A percentile compares a stretch with the other conserved stretches of the same genome.
These are phyloP conservation scores for Leptodactylus fuscus DNA, from an alignment of 2,113 vertebrate genomes.

Conservation along the genomic window DNA sequence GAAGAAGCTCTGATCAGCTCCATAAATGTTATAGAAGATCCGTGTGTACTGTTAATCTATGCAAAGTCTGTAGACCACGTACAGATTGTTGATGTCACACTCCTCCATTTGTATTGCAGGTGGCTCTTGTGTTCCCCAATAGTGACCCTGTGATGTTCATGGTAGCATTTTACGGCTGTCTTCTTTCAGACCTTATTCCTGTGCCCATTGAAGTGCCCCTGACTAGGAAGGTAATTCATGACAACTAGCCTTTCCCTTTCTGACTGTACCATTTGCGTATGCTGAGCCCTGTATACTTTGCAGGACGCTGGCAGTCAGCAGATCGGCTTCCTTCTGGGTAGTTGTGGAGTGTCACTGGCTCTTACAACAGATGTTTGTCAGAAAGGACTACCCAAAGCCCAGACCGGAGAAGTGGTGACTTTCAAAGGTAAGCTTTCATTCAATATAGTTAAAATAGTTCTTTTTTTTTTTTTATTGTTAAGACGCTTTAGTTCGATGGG, in stretches of 20 bases:
- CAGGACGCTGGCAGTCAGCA: slow-evolving; percentile 96
- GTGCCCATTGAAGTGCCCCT: slow-evolving; percentile 96
- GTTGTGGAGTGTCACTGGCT: slow-evolving; percentile 91
- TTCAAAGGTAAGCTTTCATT: no score
- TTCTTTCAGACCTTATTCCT: slow-evolving; percentile 92
- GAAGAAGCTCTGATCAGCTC: no score
- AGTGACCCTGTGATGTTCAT: slow-evolving; percentile 96
- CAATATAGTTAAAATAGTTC: no score
- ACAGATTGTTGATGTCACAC: neutral
- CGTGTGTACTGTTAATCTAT: no score
- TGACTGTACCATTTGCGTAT: neutral
- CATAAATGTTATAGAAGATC: no score
- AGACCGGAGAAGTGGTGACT: slow-evolving; percentile 89
- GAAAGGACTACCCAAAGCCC: slow-evolving; percentile 95
- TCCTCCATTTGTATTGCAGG: slow-evolving; percentile 72
- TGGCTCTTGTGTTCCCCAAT: slow-evolving; percentile 95
- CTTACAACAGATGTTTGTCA: slow-evolving; percentile 96
- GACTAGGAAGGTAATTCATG: slow-evolving; percentile 87
- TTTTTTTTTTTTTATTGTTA: no score
- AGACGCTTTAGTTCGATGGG: no score
- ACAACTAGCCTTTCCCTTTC: neutral
- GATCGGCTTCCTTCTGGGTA: slow-evolving; percentile 93
- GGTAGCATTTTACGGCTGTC: slow-evolving; percentile 96
- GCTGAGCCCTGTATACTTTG: neutral
- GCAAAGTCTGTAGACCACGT: no score